Evolutionary conservation across 2,888 invertebrate species (phyloP), one percentile per base, ranked within the genome.

Genomic region (Stratiomys singularior): DNA sequence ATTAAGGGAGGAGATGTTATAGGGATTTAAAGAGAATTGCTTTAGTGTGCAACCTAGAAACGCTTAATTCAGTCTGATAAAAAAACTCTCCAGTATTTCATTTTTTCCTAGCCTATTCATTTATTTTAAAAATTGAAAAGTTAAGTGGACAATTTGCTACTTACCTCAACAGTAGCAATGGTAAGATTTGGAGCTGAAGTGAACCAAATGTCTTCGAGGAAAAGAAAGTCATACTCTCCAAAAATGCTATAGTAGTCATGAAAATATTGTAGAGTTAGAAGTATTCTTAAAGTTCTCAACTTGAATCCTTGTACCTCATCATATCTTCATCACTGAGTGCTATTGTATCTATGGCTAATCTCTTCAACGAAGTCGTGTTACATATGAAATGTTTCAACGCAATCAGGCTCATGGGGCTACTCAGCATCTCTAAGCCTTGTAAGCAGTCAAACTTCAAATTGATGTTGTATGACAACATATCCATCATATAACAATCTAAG

Each of bases 141-240:
- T 37, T 5, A 37, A 37, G 9, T 5, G 37, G 9, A 37, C 9
- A 37, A 5, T 5, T 37, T 37, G 9, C 9, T 37, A 30, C 71
- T 79, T 77, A 86, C 87, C 83, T 93, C 91, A 63, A 93, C 91
- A 0, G 92, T 89, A 76, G 89, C 89, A 3, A 88, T 85, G 0
- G 92, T 91, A 30, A 93, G 86, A 69, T 90, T 90, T 9, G 91
- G 90, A 0, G 93, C 93, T 82, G 90, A 89, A 1, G 92, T 92
- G 81, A 93, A 91, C 92, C 92, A 92, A 77, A 93, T 87, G 78
- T 91, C 90, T 87, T 93, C 92, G 58, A 93, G 86, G 79, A 89
- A 85, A 44, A 89, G 87, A 82, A 93, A 91, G 81, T 91, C 90
- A 84, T 91, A 88, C 71, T 92, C 90, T 21, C 90, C 90, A 80